Base-by-base conservation (phyloP, 2,888 invertebrate genomes). In the Melanostoma mellinum region DNA sequence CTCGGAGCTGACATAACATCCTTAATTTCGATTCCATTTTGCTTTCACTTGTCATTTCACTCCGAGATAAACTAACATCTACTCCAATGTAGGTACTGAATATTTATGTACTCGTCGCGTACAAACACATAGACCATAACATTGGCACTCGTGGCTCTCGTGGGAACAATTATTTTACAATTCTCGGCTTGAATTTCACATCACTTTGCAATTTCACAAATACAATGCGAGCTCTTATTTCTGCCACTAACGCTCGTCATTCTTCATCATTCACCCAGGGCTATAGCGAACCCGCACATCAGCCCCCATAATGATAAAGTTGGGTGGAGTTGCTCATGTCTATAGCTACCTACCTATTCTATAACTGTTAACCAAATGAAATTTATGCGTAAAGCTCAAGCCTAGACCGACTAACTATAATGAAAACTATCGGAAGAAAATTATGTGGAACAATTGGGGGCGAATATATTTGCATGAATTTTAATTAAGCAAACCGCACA, bases 1-100 rank as follows among this genome's bases (percentile, higher is more conserved):
- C 35, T 63, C 56, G 33, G 10, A 44, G 50, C 44, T 69, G 61
- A 79, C 44, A 63, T 52, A 69, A 79, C 61, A 60, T 33, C 42
- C 46, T 53, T 32, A 42, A 48, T 42, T 76, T 76, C 72, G 67
- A 76, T 56, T 68, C 42, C 48, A 68, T 63, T 20, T 67, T 61
- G 79, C 79, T 79, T 79, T 79, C 74, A 76, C 81, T 81, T 72
- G 61, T 72, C 72, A 77, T 78, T 33, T 44, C 58, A 40, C 77
- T 44, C 9, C 10, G 40, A 58, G 48, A 53, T 48, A 65, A 10
- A 35, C 40, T 44, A 65, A 48, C 60, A 72, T 33, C 20, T 33
- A 53, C 42, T 44, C n/a, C 2, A 4, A 30, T 44, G 5, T 56
- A 32, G 5, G n/a, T n/a, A 10, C 33, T 33, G 2, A 20, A 20